Evolutionary conservation across 37 sponge, comb jelly and placozoan species (phyloP), one percentile per base, ranked within the genome.

Genomic region (Diacarnus erythraeanus): DNA sequence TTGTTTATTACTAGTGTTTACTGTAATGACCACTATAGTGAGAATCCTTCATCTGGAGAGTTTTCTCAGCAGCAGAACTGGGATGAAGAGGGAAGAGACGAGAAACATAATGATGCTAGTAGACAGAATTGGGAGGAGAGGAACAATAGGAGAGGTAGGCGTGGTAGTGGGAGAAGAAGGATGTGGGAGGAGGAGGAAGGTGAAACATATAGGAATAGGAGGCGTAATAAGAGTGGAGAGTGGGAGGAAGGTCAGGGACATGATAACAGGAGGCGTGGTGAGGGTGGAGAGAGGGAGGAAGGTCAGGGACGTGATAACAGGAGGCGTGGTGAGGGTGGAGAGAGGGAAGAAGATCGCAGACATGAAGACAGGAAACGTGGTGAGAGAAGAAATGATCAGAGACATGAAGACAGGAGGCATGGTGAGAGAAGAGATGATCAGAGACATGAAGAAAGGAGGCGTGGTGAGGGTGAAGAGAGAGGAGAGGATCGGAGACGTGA

Each of bases 311-410:
- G 23, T 15, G 29, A 43, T 20, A 29, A 59, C 21, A 27, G 38
- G 20, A 82, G 73, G 12, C 15, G n/a, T 59, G 34, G 35, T 35
- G 29, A 15, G 30, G 65, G 12, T 33, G 64, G 69, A 61, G 74
- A 26, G 20, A 81, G 43, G 63, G 43, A 63, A 27, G 29, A 10
- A 58, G 64, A 8, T 33, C 36, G 56, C 31, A 5, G 30, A 8
- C 29, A 44, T 12, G 44, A 59, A 2, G 64, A 72, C 17, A 30
- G 39, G 57, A 38, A 39, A 65, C 33, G 69, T 20, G 40, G 18
- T 12, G 39, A 69, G 39, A 51, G 59, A 33, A 69, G 42, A 39
- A 15, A 51, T 3, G 60, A 37, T 39, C 20, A 56, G 56, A 33
- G 58, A 54, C 33, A 41, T 6, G 44, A 44, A 22, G 69, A 35